Evolutionary conservation across 2,113 vertebrate genomes (phyloP).

Genomic region (Rhinolophus sinicus): DNA sequence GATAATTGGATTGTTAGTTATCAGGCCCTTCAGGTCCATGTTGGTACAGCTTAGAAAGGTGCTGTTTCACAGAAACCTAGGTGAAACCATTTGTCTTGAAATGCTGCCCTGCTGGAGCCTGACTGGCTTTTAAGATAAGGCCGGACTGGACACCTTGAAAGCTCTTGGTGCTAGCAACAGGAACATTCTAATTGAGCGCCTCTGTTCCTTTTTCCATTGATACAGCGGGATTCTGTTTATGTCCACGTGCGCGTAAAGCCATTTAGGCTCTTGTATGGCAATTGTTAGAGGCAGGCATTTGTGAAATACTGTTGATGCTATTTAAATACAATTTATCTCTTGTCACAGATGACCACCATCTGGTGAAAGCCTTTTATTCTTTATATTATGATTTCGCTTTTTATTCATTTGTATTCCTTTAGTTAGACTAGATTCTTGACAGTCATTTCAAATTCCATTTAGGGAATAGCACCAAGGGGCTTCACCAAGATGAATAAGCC

Average conservation of each 20-base stretch:
- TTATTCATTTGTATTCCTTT: slow-evolving; percentile 56
- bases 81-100: slow-evolving; percentile 67
- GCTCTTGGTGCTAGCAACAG: not conserved
- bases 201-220: slow-evolving; percentile 64
- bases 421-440: slow-evolving; percentile 2
- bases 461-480: slow-evolving; percentile 28
- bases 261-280: slow-evolving; percentile 56
- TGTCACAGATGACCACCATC: slow-evolving; percentile 21
- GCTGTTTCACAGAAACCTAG: slow-evolving; percentile 55
- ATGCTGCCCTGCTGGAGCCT: slow-evolving; percentile 25
- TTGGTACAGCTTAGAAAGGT: slow-evolving; percentile 66
- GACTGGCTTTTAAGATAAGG: slow-evolving; percentile 74
- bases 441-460: slow-evolving; percentile 64
- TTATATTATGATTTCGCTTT: slow-evolving; percentile 17
- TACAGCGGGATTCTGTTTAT: slow-evolving; percentile 64
- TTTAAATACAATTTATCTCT: slow-evolving; percentile 71
- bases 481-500: slow-evolving; percentile 42
- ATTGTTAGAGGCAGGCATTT: slow-evolving; percentile 52
- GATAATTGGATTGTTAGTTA: slow-evolving; percentile 75
- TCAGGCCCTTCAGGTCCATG: not conserved
- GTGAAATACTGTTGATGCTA: slow-evolving; percentile 36
- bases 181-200: slow-evolving; percentile 73
- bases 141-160: not conserved
- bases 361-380: slow-evolving; percentile 45
- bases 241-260: slow-evolving; percentile 38